phyloP scores from a whole-genome alignment of 2,888 invertebrate genomes.

The Strigamia transsilvanica region DNA sequence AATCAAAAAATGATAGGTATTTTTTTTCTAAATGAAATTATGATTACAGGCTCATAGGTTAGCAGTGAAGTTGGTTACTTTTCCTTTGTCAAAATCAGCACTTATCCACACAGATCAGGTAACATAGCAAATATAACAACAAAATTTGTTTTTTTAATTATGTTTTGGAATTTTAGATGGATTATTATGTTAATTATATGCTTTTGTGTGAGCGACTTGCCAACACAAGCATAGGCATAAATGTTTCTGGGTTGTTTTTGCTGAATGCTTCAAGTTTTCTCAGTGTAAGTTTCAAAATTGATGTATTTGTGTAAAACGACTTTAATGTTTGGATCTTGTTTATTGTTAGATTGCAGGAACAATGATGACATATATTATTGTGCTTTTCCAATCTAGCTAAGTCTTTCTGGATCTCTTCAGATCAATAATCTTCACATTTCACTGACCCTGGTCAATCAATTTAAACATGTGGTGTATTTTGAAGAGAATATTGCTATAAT shows the following conservation, averaged over 20 bases:
- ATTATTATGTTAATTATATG: not conserved
- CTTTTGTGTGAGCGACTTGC: not conserved
- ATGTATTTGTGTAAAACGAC: too few species aligned
- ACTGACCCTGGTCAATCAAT: too few species aligned
- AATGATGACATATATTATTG: not conserved
- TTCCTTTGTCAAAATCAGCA: not conserved
- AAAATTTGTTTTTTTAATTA: not conserved
- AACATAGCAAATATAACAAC: not conserved
- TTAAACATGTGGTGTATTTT: not conserved
- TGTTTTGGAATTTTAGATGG: not conserved
- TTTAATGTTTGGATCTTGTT: not conserved
- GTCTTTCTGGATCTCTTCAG: too few species aligned
- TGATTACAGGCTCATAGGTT: not conserved
- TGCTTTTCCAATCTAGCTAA: not conserved
- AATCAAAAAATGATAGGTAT: not conserved
- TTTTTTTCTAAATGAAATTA: not conserved
- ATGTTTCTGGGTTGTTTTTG: not conserved
- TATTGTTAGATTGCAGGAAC: not conserved
- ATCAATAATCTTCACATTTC: too few species aligned
- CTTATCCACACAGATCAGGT: not conserved
- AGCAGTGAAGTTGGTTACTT: not conserved
- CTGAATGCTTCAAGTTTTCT: not conserved
- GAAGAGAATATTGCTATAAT: not conserved
- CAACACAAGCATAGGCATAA: not conserved
- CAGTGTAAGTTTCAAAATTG: not conserved